Percentiles rank a stretch among this genome's conserved stretches.
Conservation (phyloP, 2,113 vertebrate species). For the Hymenochirus boettgeri region DNA sequence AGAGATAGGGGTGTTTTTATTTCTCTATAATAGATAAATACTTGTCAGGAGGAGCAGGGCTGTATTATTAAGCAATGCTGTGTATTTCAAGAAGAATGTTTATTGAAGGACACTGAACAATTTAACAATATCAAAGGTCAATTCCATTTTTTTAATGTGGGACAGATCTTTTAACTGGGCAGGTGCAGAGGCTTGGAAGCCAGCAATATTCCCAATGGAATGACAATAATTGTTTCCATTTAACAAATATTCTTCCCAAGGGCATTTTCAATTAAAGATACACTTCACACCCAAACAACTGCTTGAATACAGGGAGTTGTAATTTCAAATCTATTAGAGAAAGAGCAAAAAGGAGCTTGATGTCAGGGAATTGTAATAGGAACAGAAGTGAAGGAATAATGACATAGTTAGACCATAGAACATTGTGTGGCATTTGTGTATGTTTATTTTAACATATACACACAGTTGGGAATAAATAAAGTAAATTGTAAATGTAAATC, state of each 20-base stretch:
- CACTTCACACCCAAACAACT: constrained; percentile 68
- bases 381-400: not conserved
- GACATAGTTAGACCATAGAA: not conserved
- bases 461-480: too few relatives aligned
- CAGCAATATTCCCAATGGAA: constrained; percentile 53
- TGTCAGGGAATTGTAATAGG: constrained; percentile 5
- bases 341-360: constrained; percentile 1
- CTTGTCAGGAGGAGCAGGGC: constrained; percentile 24
- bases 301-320: constrained; percentile 17
- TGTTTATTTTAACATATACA: not conserved
- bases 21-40: constrained; percentile 38
- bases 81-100: constrained; percentile 33
- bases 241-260: constrained; percentile 80
- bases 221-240: constrained; percentile 75
- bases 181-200: constrained; percentile 54
- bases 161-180: constrained; percentile 51
- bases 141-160: constrained; percentile 22
- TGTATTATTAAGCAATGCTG: constrained; percentile 8
- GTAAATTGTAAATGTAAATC: too few relatives aligned
- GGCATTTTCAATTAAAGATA: constrained; percentile 68
- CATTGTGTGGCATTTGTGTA: not conserved
- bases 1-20: constrained; percentile 17
- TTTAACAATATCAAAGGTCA: constrained; percentile 37
- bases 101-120: constrained; percentile 32
- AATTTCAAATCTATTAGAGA: constrained; percentile 36